Percentiles rank a stretch among this genome's conserved stretches.
These are phyloP conservation scores for Oryzaephilus surinamensis DNA, from an alignment of 1,140 invertebrate genomes.

Conservation along the genomic window DNA sequence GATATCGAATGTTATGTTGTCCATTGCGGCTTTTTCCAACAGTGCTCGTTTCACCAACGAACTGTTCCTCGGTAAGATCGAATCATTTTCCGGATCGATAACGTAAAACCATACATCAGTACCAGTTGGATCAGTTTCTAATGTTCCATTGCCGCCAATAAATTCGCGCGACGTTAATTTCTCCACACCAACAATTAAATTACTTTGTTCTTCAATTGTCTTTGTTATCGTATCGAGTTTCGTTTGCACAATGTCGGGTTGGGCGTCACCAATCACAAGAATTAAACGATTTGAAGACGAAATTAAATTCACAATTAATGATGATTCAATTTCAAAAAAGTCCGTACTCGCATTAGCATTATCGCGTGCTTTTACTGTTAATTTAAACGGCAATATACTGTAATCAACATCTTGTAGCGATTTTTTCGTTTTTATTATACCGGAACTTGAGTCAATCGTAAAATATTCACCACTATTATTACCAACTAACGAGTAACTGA, in stretches of 20 bases:
- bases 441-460: constrained; percentile 57
- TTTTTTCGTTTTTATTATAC: constrained; percentile 60
- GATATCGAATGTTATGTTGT: constrained; percentile 55
- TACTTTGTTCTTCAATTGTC: constrained; percentile 63
- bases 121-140: constrained; percentile 60
- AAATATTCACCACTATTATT: constrained; percentile 58
- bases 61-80: constrained; percentile 61
- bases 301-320: constrained; percentile 47
- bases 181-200: constrained; percentile 66
- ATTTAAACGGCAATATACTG: constrained; percentile 56
- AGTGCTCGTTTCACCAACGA: constrained; percentile 51
- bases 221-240: constrained; percentile 52
- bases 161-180: constrained; percentile 59
- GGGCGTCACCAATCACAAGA: constrained; percentile 60
- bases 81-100: constrained; percentile 67
- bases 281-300: constrained; percentile 61
- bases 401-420: constrained; percentile 55
- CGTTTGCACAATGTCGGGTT: constrained; percentile 57
- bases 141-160: constrained; percentile 57
- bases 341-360: constrained; percentile 53
- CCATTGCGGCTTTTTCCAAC: constrained; percentile 45
- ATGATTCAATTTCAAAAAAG: constrained; percentile 50
- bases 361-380: constrained; percentile 64
- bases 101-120: constrained; percentile 82
- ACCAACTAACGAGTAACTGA: constrained; percentile 58